These are phyloP conservation scores for Megalopta genalis DNA, from an alignment of 1,140 invertebrate species.

Conservation along the genomic window DNA sequence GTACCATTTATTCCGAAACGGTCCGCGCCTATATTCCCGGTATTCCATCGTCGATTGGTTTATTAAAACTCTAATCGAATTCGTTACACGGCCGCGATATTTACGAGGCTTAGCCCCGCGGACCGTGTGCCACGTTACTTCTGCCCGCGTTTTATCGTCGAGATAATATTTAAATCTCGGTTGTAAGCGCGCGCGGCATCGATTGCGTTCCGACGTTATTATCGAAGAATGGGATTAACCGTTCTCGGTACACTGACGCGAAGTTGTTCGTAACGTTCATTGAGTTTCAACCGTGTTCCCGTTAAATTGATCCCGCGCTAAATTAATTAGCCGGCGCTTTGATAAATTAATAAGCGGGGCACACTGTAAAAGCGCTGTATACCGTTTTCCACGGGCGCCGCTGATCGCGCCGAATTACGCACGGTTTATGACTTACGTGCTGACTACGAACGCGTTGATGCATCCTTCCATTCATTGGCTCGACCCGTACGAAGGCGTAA, in stretches of 20 bases:
- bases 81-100: background rate
- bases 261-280: constrained; percentile 1
- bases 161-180: too few relatives aligned
- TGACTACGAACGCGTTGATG: background rate
- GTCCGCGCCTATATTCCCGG: background rate
- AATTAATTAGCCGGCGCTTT: constrained; percentile 39
- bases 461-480: constrained; percentile 45
- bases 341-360: constrained; percentile 31
- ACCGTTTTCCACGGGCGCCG: background rate
- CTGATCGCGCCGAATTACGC: constrained; percentile 15
- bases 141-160: too few relatives aligned
- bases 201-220: background rate
- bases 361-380: constrained; percentile 13
- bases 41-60: background rate
- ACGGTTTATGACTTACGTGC: constrained; percentile 6
- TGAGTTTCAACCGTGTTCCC: constrained; percentile 7
- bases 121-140: too few relatives aligned
- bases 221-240: background rate
- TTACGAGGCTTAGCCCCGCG: background rate
- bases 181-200: too few relatives aligned
- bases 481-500: background rate
- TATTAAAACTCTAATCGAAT: background rate
- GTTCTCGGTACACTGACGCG: too few relatives aligned
- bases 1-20: background rate
- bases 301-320: constrained; percentile 35